Base-by-base conservation (phyloP, 2,113 vertebrate species). In the Galbula dea region DNA sequence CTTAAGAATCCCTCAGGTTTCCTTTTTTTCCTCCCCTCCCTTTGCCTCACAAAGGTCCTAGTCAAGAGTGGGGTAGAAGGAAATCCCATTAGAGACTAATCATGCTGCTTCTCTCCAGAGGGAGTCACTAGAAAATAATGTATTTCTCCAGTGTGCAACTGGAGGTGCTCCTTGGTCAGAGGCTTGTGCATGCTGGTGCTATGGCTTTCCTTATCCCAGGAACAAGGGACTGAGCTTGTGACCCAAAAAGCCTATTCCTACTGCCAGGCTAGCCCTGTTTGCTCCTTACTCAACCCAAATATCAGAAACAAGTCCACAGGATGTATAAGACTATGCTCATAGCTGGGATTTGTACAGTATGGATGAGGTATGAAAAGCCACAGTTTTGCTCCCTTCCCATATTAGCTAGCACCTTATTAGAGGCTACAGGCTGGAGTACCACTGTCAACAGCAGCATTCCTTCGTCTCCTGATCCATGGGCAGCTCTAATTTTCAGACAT, bases 41-140 rank as follows among this genome's bases (percentile, higher is more conserved):
- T 76, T 73, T 80, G 72, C 75, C 79, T 95, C 76, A 86, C 68
- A 52, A 81, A 88, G 55, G 13, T 93, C 48, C 93, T 85, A 75
- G 71, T 86, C 87, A 83, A 55, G 75, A 89, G 72, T 72, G 37
- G 51, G 65, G 39, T 89, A 51, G 89, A 94, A 83, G 76, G 52
- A 89, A 93, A 96, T 93, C 93, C 91, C 89, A 93, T 85, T 95
- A 88, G 39, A 95, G 52, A 46, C 82, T 83, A 77, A 94, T 90
- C 93, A 86, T 88, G 48, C 87, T 95, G n/a, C 76, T 86, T 83
- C 82, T 94, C 95, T 94, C 91, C 89, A 95, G 89, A 94, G 82
- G 93, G 94, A 95, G 89, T 93, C 89, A 89, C 94, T 92, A 93
- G 79, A 83, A 95, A 94, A 84, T 93, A 80, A 88, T 89, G 86